Base-by-base conservation (phyloP, 1,140 invertebrate genomes). In the Bombus difficillimus region DNA sequence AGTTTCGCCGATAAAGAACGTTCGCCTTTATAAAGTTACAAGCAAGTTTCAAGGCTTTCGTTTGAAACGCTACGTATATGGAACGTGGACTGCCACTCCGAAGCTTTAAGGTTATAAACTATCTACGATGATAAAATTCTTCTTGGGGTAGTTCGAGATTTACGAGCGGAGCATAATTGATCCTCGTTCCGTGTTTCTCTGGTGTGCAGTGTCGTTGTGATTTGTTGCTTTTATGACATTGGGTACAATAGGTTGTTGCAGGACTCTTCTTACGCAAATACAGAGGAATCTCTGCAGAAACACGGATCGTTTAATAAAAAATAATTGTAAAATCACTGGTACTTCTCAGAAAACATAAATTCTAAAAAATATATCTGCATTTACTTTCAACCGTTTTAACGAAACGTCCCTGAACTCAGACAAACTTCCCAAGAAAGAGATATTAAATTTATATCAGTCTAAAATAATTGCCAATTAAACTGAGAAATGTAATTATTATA, bases 1-100 rank as follows among this genome's bases (percentile, higher is more conserved):
- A 62, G 28, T 10, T 62, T 13, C 3, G 32, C 22, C n/a, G 18
- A 62, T 62, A 62, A 62, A 77, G 75, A 37, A 13, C 34, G 37
- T 22, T 41, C 53, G 34, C 74, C 53, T 59, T n/a, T 76, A 18
- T 62, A 18, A 62, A 59, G 37, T 77, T 77, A 18, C 57, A 62
- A 10, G 53, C 53, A 62, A 77, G 53, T 77, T 77, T 39, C 75
- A 62, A 77, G 57, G 75, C 43, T 77, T 76, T 62, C 57, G 28
- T 77, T 77, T 28, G 57, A 59, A 41, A 62, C 75, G 75, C 34
- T 77, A 62, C 75, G 57, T 77, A 76, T 62, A 62, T 77, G 75
- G 57, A 77, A 39, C 75, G 59, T 18, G 37, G 53, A 53, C 47
- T 34, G 73, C 47, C 47, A 15, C 47, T 32, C 9, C n/a, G n/a